phyloP scores from a whole-genome alignment of 2,888 invertebrate genomes.

The Pachliopta kotzebuea region DNA sequence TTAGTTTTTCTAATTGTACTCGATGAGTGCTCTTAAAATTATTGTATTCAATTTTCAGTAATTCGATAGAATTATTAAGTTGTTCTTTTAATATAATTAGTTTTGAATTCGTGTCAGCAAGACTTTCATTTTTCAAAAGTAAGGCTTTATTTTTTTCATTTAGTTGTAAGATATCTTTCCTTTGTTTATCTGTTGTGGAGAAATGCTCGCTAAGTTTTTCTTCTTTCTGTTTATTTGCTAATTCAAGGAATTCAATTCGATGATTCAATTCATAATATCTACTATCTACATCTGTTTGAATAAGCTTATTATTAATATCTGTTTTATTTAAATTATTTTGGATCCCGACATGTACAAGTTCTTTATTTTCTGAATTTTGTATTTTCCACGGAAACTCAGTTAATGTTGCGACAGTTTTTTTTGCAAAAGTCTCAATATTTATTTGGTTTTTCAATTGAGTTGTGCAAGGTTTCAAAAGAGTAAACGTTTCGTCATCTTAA shows the following conservation, averaged over 20 bases:
- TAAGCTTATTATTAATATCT: constrained; percentile 38
- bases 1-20: constrained; percentile 42
- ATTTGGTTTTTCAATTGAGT: constrained; percentile 21
- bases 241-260: constrained; percentile 41
- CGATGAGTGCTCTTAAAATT: constrained; percentile 43
- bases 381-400: constrained; percentile 27
- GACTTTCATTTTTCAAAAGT: constrained; percentile 49
- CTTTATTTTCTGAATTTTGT: constrained; percentile 27
- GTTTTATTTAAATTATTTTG: constrained; percentile 48
- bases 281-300: constrained; percentile 55
- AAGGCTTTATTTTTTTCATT: constrained; percentile 61
- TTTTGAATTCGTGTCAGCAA: constrained; percentile 50
- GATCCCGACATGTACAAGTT: constrained; percentile 39
- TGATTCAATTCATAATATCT: constrained; percentile 39
- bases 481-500: constrained; percentile 60
- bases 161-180: constrained; percentile 52
- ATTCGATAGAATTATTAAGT: constrained; percentile 45
- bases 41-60: constrained; percentile 47
- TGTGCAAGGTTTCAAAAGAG: constrained; percentile 48
- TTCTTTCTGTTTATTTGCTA: constrained; percentile 47
- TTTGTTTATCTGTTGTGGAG: constrained; percentile 49
- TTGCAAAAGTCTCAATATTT: not conserved
- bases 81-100: constrained; percentile 51
- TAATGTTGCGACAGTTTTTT: constrained; percentile 12
- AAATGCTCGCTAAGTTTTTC: constrained; percentile 43